Conservation (phyloP, 2,797 vertebrate species). For the Pangasius sanitwongsei region DNA sequence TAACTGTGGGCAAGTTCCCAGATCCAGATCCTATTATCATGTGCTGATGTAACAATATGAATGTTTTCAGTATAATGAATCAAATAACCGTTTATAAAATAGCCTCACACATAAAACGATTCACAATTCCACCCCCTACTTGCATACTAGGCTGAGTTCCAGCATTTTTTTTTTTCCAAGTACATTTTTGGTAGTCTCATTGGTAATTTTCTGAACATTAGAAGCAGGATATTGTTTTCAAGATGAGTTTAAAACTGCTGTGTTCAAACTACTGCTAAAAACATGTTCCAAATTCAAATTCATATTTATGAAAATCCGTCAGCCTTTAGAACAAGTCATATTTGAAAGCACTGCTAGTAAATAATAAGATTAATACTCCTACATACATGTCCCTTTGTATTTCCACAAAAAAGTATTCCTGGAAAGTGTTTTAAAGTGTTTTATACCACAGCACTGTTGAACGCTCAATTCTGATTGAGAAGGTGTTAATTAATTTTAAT, state of each 20-base stretch:
- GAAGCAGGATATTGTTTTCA: background rate
- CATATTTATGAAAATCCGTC: background rate
- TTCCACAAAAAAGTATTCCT: background rate
- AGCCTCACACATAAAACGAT: background rate
- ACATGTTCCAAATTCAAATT: background rate
- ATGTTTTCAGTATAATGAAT: slow-evolving; percentile 7
- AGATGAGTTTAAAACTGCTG: background rate
- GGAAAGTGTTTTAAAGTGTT: background rate
- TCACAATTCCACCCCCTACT: background rate
- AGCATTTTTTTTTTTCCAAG: background rate
- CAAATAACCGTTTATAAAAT: background rate
- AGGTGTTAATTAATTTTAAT: background rate
- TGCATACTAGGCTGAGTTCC: background rate
- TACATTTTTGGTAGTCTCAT: background rate
- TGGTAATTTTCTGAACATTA: background rate
- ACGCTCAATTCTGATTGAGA: background rate
- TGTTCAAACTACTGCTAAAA: background rate
- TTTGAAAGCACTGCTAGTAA: background rate
- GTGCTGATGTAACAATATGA: background rate
- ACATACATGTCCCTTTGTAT: background rate
- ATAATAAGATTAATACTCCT: background rate
- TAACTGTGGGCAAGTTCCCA: background rate
- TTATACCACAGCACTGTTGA: background rate
- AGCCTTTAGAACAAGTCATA: background rate
- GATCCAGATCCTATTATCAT: background rate